Percentiles rank a stretch among this genome's conserved stretches.
These are phyloP conservation scores for Dasysyrphus tricinctus DNA, from an alignment of 2,888 invertebrate genomes.

Conservation along the genomic window DNA sequence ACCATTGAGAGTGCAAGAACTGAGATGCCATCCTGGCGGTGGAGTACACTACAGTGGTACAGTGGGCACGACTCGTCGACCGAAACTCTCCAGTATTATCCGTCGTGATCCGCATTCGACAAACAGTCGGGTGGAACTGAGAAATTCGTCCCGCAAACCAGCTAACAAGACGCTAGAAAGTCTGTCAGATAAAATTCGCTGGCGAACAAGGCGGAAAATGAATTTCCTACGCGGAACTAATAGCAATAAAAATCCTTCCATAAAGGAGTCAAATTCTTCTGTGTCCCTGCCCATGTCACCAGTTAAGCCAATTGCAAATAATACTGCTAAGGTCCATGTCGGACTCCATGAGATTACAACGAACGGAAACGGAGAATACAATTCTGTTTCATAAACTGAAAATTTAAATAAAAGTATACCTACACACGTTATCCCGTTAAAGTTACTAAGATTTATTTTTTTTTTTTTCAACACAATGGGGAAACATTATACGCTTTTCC, in stretches of 20 bases:
- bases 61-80: conserved; percentile 76
- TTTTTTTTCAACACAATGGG: conserved; percentile 44
- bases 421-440: conserved; percentile 4
- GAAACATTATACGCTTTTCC: conserved; percentile 71
- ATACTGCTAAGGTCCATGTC: conserved; percentile 44
- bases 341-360: conserved; percentile 69
- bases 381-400: conserved; percentile 61
- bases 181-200: conserved; percentile 73
- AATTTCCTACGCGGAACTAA: conserved; percentile 65
- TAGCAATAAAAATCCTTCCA: conserved; percentile 64
- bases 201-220: conserved; percentile 70
- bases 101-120: conserved; percentile 73
- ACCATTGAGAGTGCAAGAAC: conserved; percentile 61
- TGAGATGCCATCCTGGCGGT: conserved; percentile 61
- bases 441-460: conserved; percentile 14
- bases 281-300: conserved; percentile 62
- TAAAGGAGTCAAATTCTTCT: conserved; percentile 65
- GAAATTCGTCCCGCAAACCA: conserved; percentile 63
- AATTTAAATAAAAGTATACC: conserved; percentile 24
- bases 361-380: conserved; percentile 65
- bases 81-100: conserved; percentile 79
- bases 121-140: conserved; percentile 66
- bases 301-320: conserved; percentile 48
- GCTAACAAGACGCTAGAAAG: conserved; percentile 68
- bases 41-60: conserved; percentile 78